phyloP scores from a whole-genome alignment of 2,888 invertebrate genomes.

The Miltochrista miniata region DNA sequence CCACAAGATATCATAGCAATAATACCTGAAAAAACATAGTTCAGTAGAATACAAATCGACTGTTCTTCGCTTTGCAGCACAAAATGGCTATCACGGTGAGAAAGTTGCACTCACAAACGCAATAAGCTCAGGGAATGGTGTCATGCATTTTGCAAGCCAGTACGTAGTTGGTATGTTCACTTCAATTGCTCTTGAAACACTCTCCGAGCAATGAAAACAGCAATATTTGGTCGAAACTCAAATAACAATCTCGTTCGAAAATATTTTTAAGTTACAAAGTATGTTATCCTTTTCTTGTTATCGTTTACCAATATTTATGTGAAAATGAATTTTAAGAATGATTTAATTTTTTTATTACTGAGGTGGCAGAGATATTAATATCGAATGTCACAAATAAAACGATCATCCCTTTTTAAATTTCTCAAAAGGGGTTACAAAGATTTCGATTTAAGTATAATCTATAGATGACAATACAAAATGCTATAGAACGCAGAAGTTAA shows the following conservation, averaged over 20 bases:
- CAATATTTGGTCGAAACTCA: conserved; percentile 34
- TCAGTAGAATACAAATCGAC: not conserved
- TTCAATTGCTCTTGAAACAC: conserved; percentile 38
- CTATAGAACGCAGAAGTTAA: not conserved
- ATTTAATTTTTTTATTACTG: too few relatives aligned
- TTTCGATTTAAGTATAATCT: too few relatives aligned
- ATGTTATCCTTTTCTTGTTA: conserved; percentile 12
- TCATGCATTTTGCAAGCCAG: conserved; percentile 31
- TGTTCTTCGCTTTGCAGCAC: conserved; percentile 14
- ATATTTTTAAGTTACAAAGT: conserved; percentile 23
- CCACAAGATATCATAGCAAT: not conserved
- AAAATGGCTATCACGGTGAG: conserved; percentile 11
- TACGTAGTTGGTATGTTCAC: conserved; percentile 26
- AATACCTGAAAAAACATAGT: not conserved
- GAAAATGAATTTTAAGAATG: too few relatives aligned
- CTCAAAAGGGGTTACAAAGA: too few relatives aligned
- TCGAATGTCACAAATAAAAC: too few relatives aligned
- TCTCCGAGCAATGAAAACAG: conserved; percentile 31
- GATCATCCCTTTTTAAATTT: too few relatives aligned
- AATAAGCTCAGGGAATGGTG: conserved; percentile 33
- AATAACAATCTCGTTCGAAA: conserved; percentile 37
- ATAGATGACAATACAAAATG: too few relatives aligned
- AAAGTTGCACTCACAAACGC: conserved; percentile 19
- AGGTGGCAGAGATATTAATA: too few relatives aligned
- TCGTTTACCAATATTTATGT: conserved; percentile 22